Conservation (phyloP, 2,797 vertebrate species). For the Octomys mimax region DNA sequence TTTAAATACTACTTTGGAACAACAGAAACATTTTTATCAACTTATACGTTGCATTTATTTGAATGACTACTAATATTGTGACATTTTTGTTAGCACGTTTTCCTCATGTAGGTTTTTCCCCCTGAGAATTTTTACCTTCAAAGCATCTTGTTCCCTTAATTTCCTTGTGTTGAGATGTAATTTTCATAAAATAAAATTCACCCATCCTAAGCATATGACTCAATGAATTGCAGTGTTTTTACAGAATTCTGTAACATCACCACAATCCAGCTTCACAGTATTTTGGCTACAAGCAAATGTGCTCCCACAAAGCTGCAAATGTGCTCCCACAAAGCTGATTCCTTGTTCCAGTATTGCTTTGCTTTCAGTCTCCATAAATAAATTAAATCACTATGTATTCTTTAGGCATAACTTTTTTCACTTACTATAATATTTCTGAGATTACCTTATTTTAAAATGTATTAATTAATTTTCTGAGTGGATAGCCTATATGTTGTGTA, state of each 20-base stretch:
- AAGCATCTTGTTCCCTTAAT: neutral
- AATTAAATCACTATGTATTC: neutral
- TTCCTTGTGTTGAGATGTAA: neutral
- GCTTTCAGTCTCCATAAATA: neutral
- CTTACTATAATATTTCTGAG: neutral
- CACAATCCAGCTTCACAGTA: neutral
- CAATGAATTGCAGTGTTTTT: neutral
- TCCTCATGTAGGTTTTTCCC: neutral
- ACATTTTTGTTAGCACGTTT: neutral
- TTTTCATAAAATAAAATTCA: neutral
- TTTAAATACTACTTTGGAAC: neutral
- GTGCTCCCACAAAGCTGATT: neutral
- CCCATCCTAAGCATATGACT: neutral
- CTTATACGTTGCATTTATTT: neutral
- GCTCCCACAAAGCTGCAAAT: neutral
- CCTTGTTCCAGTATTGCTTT: neutral
- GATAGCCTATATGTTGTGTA: neutral
- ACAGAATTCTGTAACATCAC: neutral
- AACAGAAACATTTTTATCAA: neutral
- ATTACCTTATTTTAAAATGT: neutral
- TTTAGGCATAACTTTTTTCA: neutral
- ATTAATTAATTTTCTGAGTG: neutral
- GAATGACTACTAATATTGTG: neutral
- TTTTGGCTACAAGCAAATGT: neutral
- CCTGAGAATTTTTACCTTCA: conserved; percentile 33